Evolutionary conservation across 2,113 vertebrate species (phyloP).

Genomic region (Nansenia antarctica): DNA sequence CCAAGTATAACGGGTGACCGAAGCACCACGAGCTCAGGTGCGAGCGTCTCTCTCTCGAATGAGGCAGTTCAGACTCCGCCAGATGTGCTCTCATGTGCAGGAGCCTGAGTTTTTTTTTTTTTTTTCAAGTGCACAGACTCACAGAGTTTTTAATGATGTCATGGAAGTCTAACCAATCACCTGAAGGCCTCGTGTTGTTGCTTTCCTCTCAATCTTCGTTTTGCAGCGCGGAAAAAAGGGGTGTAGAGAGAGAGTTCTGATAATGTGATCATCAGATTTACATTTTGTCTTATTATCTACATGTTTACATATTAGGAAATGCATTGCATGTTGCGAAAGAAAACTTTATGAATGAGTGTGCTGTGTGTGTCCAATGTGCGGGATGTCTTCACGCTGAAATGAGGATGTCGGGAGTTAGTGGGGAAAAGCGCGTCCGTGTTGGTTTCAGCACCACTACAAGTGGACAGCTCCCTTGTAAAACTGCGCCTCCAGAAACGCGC

Average conservation of each 20-base stretch:
- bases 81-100: slow-evolving; percentile 29
- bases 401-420: background rate
- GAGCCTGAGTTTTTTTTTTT: slow-evolving; percentile 21
- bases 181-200: background rate
- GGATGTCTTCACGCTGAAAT: background rate
- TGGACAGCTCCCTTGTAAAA: background rate
- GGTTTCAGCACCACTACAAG: background rate
- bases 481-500: background rate
- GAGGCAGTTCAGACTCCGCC: slow-evolving; percentile 13
- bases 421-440: background rate
- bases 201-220: background rate
- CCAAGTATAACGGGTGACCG: slow-evolving; percentile 6
- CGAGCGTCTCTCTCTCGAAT: slow-evolving; percentile 8
- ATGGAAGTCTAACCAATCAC: slow-evolving; percentile 31
- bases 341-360: background rate
- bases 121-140: slow-evolving; percentile 15
- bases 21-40: slow-evolving; percentile 11
- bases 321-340: background rate
- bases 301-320: background rate
- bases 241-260: background rate
- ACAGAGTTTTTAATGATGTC: slow-evolving; percentile 25
- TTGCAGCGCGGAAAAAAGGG: background rate
- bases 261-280: slow-evolving; percentile 1
- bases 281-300: slow-evolving; percentile 2
- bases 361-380: background rate